These are phyloP conservation scores for Macropus fuliginosus DNA, from an alignment of 2,797 vertebrate species.

Conservation along the genomic window DNA sequence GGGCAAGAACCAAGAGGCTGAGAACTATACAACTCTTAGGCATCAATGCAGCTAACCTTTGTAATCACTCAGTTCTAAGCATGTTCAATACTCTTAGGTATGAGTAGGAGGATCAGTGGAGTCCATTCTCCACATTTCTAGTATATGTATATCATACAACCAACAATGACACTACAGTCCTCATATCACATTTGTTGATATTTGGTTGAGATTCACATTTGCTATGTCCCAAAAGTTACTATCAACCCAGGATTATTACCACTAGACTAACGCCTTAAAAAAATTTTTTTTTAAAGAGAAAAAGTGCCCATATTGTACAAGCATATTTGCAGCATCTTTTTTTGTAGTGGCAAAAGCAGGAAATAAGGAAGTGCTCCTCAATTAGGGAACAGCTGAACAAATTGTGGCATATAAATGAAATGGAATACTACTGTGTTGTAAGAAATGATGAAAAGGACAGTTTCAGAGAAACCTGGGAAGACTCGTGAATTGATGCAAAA, in stretches of 20 bases:
- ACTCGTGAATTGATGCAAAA: background rate
- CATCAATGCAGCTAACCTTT: background rate
- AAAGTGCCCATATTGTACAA: background rate
- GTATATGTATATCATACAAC: background rate
- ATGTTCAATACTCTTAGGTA: background rate
- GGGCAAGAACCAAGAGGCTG: background rate
- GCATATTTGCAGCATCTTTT: background rate
- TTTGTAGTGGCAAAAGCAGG: background rate
- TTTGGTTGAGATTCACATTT: background rate
- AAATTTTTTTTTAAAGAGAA: background rate
- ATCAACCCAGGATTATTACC: background rate
- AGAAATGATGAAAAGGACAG: background rate
- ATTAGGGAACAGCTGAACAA: background rate
- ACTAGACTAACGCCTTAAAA: background rate
- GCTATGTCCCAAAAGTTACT: background rate
- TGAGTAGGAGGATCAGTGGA: background rate
- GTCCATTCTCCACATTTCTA: background rate
- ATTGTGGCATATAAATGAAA: background rate
- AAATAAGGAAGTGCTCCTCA: background rate
- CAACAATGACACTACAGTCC: background rate
- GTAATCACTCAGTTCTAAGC: background rate
- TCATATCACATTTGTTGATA: background rate
- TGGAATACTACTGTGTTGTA: background rate
- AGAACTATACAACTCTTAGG: background rate
- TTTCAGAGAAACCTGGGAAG: background rate